A percentile compares a stretch with the other conserved stretches of the same genome.
phyloP scores from a whole-genome alignment of 2,797 vertebrate genomes.

The Clarias laeviceps region DNA sequence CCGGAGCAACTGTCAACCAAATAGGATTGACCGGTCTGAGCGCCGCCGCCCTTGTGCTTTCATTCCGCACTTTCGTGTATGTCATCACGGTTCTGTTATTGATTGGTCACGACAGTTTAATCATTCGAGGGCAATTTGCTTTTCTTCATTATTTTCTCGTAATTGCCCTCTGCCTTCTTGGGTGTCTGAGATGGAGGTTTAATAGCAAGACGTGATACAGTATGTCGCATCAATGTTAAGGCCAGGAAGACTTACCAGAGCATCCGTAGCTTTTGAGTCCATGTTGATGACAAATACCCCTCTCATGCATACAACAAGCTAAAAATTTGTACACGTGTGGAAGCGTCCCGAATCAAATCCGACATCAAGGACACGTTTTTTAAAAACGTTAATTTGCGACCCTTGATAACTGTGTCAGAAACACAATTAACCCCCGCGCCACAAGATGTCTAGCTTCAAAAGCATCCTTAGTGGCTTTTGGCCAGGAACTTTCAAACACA shows the following conservation, averaged over 20 bases:
- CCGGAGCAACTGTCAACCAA: slow-evolving; percentile 51
- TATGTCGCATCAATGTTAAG: slow-evolving; percentile 1
- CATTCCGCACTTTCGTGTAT: slow-evolving; percentile 57
- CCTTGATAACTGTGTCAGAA: slow-evolving; percentile 60
- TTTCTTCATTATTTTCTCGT: slow-evolving; percentile 70
- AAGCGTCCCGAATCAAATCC: slow-evolving; percentile 67
- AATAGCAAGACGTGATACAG: background rate
- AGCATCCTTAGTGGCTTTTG: slow-evolving; percentile 20
- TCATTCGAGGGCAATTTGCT: slow-evolving; percentile 68
- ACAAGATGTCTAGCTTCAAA: slow-evolving; percentile 39
- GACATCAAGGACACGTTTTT: slow-evolving; percentile 56
- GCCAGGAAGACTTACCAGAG: background rate
- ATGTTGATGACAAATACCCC: background rate
- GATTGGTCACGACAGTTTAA: slow-evolving; percentile 62
- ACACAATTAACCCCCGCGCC: slow-evolving; percentile 61
- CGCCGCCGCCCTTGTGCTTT: slow-evolving; percentile 24
- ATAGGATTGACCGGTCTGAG: slow-evolving; percentile 18
- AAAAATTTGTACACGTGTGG: background rate
- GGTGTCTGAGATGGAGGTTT: background rate
- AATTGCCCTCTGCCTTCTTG: slow-evolving; percentile 65
- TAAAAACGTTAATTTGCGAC: slow-evolving; percentile 65
- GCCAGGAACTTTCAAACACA: slow-evolving; percentile 21
- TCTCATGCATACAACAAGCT: background rate
- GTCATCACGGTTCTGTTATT: slow-evolving; percentile 60
- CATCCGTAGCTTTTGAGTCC: background rate